Evolutionary conservation across 2,888 invertebrate species (phyloP).

Genomic region (Caenorhabditis japonica): DNA sequence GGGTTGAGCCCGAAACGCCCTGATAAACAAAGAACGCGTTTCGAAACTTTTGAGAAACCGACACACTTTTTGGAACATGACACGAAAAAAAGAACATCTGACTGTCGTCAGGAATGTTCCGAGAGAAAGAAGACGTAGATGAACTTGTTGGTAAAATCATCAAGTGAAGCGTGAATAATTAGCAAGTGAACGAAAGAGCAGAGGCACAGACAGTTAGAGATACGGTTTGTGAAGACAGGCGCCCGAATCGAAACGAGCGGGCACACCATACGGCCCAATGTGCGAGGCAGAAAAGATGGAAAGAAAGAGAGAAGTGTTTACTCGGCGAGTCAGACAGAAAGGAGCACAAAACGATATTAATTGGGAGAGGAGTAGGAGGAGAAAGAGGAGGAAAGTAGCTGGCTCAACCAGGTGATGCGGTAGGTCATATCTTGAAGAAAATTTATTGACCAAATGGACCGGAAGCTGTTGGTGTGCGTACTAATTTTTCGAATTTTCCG

Average conservation of each 20-base stretch:
- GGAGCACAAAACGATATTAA: constrained; percentile 11
- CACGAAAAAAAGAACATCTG: neutral
- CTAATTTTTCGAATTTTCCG: too few species aligned
- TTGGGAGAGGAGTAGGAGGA: too few species aligned
- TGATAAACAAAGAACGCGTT: constrained; percentile 31
- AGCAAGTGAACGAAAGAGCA: constrained; percentile 6
- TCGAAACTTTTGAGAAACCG: too few species aligned
- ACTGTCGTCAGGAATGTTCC: too few species aligned
- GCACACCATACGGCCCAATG: neutral
- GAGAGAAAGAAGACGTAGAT: constrained; percentile 2
- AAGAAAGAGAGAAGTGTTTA: constrained; percentile 25
- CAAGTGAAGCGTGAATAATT: constrained; percentile 46
- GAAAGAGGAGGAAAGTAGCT: neutral
- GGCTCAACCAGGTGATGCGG: neutral
- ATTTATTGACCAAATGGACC: too few species aligned
- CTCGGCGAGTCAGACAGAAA: constrained; percentile 22
- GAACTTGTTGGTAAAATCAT: constrained; percentile 13
- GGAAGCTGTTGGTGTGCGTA: too few species aligned
- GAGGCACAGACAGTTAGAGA: constrained; percentile 26
- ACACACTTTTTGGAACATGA: neutral
- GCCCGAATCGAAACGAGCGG: constrained; percentile 6
- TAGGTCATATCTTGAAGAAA: too few species aligned
- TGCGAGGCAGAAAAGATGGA: constrained; percentile 8
- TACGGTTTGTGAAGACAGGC: constrained; percentile 43
- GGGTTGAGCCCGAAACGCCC: constrained; percentile 22